A percentile compares a stretch with the other conserved stretches of the same genome.
These are phyloP conservation scores for Catagonus wagneri DNA, from an alignment of 2,113 vertebrate genomes.

Conservation along the genomic window DNA sequence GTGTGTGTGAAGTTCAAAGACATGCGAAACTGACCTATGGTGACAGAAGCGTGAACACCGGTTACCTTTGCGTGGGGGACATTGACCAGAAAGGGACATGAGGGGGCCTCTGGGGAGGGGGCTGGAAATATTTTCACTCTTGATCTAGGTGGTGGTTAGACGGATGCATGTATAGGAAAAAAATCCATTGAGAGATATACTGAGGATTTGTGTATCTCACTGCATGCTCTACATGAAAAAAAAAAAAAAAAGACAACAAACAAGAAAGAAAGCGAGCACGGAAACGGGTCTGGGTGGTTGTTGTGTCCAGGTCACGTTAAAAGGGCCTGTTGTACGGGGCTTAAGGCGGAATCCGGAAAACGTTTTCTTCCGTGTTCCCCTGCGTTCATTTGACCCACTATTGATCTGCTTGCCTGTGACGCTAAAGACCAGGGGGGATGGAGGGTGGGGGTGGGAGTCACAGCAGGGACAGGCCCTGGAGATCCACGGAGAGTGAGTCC, in stretches of 20 bases:
- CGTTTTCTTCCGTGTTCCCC: neutral
- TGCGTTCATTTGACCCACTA: neutral
- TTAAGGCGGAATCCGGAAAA: neutral
- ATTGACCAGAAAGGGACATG: neutral
- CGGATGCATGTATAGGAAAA: neutral
- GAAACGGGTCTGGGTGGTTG: fast-evolving
- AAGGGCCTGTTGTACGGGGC: neutral
- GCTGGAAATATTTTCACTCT: neutral
- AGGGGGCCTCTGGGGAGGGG: neutral
- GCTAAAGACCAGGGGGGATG: neutral
- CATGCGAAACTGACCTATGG: neutral
- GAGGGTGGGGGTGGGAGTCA: neutral
- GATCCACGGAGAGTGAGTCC: neutral
- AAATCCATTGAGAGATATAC: neutral
- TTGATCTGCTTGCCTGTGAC: neutral
- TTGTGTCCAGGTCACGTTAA: neutral
- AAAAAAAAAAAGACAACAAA: neutral
- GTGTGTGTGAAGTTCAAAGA: neutral
- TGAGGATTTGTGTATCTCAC: neutral
- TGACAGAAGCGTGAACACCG: neutral
- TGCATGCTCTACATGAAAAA: neutral
- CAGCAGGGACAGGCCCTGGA: neutral
- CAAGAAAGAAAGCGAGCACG: no score
- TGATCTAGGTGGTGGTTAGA: neutral
- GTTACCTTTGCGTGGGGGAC: neutral